Percentiles rank a stretch among this genome's conserved stretches.
phyloP scores from a whole-genome alignment of 2,113 vertebrate genomes.

The Corythaixoides concolor region DNA sequence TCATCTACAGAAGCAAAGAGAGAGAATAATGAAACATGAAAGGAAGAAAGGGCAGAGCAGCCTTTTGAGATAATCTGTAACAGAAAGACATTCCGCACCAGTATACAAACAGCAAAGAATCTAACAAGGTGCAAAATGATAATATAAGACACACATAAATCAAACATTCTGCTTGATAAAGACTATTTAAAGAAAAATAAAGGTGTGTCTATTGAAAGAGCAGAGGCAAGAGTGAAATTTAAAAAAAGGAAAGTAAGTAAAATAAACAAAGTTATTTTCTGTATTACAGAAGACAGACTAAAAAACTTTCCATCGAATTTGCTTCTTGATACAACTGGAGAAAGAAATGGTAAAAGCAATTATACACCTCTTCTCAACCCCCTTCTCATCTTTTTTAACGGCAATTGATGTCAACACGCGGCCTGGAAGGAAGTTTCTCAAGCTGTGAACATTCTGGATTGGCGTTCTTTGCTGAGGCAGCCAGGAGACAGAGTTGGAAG shows the following conservation, averaged over 20 bases:
- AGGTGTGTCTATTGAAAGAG: background rate
- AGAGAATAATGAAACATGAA: background rate
- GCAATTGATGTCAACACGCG: rapidly evolving
- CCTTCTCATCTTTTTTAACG: background rate
- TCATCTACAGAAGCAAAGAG: constrained; percentile 36
- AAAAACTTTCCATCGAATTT: background rate
- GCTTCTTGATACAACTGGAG: background rate
- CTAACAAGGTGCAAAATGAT: background rate
- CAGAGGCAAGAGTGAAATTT: background rate
- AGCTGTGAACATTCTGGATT: background rate
- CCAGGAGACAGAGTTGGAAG: background rate
- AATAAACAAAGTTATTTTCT: background rate
- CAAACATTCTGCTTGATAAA: background rate
- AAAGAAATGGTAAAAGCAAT: background rate
- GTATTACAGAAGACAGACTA: background rate
- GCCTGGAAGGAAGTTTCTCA: background rate
- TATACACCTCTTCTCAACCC: background rate
- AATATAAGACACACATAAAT: background rate
- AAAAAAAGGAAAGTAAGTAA: background rate
- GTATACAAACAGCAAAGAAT: background rate
- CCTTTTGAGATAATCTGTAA: background rate
- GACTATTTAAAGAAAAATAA: background rate
- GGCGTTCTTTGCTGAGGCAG: background rate
- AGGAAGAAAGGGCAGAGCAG: background rate
- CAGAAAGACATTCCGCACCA: background rate